Conservation (phyloP, 2,888 invertebrate species). For the Diarsia rubi region DNA sequence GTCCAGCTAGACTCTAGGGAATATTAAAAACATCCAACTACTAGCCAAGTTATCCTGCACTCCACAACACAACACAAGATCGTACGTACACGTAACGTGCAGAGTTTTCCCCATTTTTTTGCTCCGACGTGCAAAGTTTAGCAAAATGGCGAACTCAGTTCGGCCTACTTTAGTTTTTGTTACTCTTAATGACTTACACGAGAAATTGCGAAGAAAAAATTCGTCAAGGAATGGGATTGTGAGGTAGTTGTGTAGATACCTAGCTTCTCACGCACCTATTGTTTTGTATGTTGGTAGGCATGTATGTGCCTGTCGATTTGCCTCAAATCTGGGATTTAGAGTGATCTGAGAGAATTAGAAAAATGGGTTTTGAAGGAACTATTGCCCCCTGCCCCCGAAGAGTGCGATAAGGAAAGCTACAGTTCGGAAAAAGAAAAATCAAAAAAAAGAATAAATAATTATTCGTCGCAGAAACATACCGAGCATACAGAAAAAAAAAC, state of each 20-base stretch:
- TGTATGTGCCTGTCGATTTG: constrained; percentile 12
- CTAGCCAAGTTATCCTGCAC: constrained; percentile 31
- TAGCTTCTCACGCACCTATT: background rate
- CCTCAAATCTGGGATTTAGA: background rate
- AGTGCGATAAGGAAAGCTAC: too few species aligned
- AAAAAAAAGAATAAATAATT: too few species aligned
- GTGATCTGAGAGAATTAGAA: too few species aligned
- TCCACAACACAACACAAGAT: constrained; percentile 31
- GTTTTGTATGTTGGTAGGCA: constrained; percentile 12
- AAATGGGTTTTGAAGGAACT: too few species aligned
- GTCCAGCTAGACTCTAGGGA: constrained; percentile 9
- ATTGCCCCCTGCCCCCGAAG: too few species aligned
- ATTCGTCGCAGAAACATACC: too few species aligned
- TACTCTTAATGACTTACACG: constrained; percentile 58
- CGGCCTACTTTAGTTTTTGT: constrained; percentile 65
- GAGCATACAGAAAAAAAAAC: too few species aligned
- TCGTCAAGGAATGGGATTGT: constrained; percentile 37
- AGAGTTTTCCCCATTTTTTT: constrained; percentile 61
- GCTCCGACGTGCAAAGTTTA: constrained; percentile 56
- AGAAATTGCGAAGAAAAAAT: constrained; percentile 53
- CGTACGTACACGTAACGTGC: constrained; percentile 45
- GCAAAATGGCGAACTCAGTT: constrained; percentile 47
- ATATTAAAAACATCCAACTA: constrained; percentile 28
- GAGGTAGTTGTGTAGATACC: background rate
- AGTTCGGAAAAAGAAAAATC: too few species aligned